Conservation (phyloP, 2,113 vertebrate genomes). For the Greenwoodochromis staneri region DNA sequence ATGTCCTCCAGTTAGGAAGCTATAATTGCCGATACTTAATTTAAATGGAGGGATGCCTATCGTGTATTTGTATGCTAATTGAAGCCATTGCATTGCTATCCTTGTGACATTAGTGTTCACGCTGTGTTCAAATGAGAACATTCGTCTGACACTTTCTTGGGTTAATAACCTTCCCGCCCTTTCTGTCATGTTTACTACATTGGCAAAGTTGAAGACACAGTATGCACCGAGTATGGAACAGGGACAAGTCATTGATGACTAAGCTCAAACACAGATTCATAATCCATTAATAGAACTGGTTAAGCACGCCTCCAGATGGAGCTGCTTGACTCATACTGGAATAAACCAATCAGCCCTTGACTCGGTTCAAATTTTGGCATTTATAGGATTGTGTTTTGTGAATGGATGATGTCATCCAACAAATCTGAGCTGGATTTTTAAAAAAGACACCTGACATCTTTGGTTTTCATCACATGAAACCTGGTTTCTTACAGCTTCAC, state of each 20-base stretch:
- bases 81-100: not conserved
- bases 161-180: not conserved
- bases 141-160: not conserved
- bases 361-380: not conserved
- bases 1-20: conserved; percentile 8
- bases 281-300: conserved; percentile 1
- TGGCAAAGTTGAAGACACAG: not conserved
- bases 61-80: conserved; percentile 5
- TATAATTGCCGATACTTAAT: conserved; percentile 17
- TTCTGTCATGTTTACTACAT: not conserved
- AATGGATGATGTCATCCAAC: conserved; percentile 9
- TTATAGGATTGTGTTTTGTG: not conserved
- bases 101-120: not conserved
- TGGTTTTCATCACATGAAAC: not conserved
- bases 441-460: not conserved
- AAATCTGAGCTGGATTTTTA: not conserved
- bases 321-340: not conserved
- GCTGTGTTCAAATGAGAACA: not conserved
- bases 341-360: conserved; percentile 10
- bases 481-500: not conserved
- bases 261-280: not conserved
- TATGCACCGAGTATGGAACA: not conserved
- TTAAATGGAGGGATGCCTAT: conserved; percentile 3
- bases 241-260: not conserved
- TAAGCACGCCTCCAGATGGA: conserved; percentile 16